A percentile compares a stretch with the other conserved stretches of the same genome.
phyloP scores from a whole-genome alignment of 2,888 invertebrate genomes.

The Hylaea fasciaria region DNA sequence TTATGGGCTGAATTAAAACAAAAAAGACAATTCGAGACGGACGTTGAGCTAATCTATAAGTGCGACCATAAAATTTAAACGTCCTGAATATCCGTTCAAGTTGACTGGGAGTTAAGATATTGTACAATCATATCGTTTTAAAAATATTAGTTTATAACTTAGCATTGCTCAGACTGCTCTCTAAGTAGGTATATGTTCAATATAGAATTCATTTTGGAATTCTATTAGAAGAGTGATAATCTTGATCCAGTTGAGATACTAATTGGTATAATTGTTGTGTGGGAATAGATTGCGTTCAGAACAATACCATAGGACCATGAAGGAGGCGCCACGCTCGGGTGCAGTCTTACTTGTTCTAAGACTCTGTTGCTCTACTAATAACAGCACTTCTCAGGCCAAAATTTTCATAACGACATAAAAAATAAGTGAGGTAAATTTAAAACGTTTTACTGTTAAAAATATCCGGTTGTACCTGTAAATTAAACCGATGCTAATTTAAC shows the following conservation, averaged over 20 bases:
- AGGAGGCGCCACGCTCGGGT: conserved; percentile 62
- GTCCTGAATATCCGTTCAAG: too few species aligned
- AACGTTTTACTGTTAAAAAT: too few species aligned
- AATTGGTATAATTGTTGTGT: conserved; percentile 74
- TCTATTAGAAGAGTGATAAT: conserved; percentile 57
- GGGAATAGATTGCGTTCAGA: conserved; percentile 74
- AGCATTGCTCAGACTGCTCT: neutral
- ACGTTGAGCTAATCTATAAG: too few species aligned
- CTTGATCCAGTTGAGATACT: conserved; percentile 59
- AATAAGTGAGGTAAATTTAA: too few species aligned
- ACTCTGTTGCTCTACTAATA: conserved; percentile 13
- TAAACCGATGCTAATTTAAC: too few species aligned
- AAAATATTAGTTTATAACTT: neutral
- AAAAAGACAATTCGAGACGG: too few species aligned
- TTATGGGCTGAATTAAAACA: too few species aligned
- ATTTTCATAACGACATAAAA: neutral
- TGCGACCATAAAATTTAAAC: too few species aligned
- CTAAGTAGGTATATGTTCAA: neutral
- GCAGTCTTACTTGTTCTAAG: conserved; percentile 43
- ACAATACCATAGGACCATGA: conserved; percentile 78
- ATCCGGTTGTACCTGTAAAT: too few species aligned
- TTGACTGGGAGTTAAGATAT: too few species aligned
- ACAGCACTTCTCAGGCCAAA: neutral
- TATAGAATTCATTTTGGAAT: conserved; percentile 58
- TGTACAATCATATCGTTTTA: too few species aligned